phyloP scores from a whole-genome alignment of 1,140 invertebrate genomes.

The Leptoteleia sp. region DNA sequence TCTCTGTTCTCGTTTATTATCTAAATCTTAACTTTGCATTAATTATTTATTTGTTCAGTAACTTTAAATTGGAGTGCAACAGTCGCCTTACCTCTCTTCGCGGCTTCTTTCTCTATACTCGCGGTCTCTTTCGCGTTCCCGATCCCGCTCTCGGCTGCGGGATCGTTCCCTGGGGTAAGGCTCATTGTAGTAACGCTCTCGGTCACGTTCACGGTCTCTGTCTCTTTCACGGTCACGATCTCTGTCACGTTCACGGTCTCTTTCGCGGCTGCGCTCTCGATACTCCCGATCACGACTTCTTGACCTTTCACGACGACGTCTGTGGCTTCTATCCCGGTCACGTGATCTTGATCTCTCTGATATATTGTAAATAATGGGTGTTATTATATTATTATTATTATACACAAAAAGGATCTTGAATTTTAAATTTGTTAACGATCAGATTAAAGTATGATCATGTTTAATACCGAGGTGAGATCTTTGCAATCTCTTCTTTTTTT shows the following conservation, averaged over 20 bases:
- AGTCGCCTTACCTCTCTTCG: slow-evolving; percentile 86
- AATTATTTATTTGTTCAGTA: slow-evolving; percentile 8
- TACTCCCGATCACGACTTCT: slow-evolving; percentile 89
- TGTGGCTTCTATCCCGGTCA: slow-evolving; percentile 87
- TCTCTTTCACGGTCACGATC: slow-evolving; percentile 85
- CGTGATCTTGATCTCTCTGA: slow-evolving; percentile 88
- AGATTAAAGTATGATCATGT: too few species aligned
- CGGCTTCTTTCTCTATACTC: slow-evolving; percentile 86
- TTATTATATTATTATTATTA: too few species aligned
- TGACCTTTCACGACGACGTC: slow-evolving; percentile 88
- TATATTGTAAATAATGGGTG: too few species aligned
- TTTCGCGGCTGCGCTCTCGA: slow-evolving; percentile 86
- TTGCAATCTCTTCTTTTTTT: too few species aligned
- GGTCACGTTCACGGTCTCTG: slow-evolving; percentile 83
- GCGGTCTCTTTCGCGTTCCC: slow-evolving; percentile 85
- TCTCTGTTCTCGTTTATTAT: slow-evolving; percentile 36
- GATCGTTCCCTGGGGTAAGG: slow-evolving; percentile 82
- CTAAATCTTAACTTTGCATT: slow-evolving; percentile 15
- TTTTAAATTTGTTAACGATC: too few species aligned
- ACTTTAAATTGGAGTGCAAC: slow-evolving; percentile 52
- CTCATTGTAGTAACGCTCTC: slow-evolving; percentile 79
- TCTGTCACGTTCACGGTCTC: slow-evolving; percentile 83
- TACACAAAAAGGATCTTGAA: too few species aligned
- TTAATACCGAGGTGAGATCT: too few species aligned
- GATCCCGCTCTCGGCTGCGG: slow-evolving; percentile 86